Percentiles rank a stretch among this genome's conserved stretches.
These are phyloP conservation scores for Neomonachus schauinslandi DNA, from an alignment of 2,113 vertebrate species.

Conservation along the genomic window DNA sequence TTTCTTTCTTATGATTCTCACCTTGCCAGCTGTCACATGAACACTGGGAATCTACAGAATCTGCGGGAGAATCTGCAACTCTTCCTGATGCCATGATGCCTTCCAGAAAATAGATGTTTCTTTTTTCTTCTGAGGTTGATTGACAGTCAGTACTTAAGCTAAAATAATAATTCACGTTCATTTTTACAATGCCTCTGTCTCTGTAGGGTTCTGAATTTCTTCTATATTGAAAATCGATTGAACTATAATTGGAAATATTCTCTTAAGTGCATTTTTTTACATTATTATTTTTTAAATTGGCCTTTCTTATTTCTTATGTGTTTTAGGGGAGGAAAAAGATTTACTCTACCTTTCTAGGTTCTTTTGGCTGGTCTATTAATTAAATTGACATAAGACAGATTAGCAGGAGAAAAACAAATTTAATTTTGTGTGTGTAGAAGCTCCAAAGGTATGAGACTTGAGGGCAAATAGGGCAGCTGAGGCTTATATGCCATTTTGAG, in stretches of 20 bases:
- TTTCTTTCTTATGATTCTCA: not conserved
- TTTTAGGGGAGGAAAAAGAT: not conserved
- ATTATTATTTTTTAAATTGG: not conserved
- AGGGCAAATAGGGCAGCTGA: not conserved
- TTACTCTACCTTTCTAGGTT: not conserved
- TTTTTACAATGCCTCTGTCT: not conserved
- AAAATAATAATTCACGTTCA: not conserved
- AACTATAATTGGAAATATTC: not conserved
- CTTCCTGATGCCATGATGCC: not conserved
- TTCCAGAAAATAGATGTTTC: not conserved
- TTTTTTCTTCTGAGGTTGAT: not conserved
- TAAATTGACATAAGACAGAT: not conserved
- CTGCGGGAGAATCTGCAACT: not conserved
- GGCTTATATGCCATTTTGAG: not conserved
- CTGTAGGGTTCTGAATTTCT: not conserved
- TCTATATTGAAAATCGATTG: not conserved
- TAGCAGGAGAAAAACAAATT: not conserved
- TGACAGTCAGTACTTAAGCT: not conserved
- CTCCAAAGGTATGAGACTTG: not conserved
- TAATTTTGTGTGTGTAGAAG: not conserved
- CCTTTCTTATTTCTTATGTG: not conserved
- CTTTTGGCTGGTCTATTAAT: not conserved
- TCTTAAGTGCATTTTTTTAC: not conserved
- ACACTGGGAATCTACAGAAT: not conserved
- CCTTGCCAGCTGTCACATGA: not conserved